Conservation (phyloP, 2,888 invertebrate species). For the Eulithis testata region DNA sequence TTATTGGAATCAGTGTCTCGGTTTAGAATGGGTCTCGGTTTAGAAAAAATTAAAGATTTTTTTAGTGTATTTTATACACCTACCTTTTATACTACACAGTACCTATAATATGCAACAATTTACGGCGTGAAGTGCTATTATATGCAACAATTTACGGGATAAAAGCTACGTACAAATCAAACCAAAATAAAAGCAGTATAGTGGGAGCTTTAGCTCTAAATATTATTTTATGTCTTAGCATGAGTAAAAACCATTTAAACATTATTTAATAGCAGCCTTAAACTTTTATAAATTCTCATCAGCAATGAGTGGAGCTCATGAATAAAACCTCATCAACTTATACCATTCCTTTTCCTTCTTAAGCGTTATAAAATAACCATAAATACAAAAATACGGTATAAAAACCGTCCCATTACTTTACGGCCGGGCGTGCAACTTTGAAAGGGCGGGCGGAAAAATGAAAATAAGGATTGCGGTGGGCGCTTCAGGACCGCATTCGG, state of each 20-base stretch:
- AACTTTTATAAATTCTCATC: constrained; percentile 15
- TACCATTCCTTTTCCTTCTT: constrained; percentile 18
- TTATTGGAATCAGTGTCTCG: background rate
- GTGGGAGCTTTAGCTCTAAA: no score
- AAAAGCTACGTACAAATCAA: no score
- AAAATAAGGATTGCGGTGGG: constrained; percentile 49
- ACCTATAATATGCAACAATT: no score
- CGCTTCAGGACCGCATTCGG: constrained; percentile 42
- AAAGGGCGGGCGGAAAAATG: constrained; percentile 57
- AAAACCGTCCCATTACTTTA: constrained; percentile 28
- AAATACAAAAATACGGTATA: constrained; percentile 26
- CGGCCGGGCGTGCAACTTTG: constrained; percentile 24
- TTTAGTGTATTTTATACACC: no score
- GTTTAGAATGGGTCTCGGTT: background rate
- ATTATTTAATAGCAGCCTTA: no score
- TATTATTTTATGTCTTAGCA: no score
- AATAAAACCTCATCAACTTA: constrained; percentile 27
- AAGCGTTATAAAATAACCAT: constrained; percentile 25
- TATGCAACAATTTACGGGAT: no score
- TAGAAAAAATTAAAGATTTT: background rate
- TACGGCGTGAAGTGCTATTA: no score
- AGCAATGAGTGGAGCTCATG: constrained; percentile 10
- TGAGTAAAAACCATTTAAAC: no score
- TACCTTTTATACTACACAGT: no score
- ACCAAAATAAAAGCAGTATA: no score